These are phyloP conservation scores for Eulithis prunata DNA, from an alignment of 2,888 invertebrate species.

Conservation along the genomic window DNA sequence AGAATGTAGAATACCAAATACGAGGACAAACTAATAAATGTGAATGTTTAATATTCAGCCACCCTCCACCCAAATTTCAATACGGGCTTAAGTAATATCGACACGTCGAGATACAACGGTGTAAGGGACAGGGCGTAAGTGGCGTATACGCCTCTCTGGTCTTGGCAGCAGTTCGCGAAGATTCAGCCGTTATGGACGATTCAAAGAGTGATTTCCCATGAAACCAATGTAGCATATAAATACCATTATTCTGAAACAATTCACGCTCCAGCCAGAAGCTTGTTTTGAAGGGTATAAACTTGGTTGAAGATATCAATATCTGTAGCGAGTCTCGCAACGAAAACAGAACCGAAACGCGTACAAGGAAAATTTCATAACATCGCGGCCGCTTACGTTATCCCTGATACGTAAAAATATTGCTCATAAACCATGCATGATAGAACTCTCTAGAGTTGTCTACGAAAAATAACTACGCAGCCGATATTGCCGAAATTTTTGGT, in stretches of 20 bases:
- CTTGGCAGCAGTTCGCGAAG: constrained; percentile 43
- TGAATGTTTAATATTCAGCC: constrained; percentile 82
- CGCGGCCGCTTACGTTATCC: constrained; percentile 13
- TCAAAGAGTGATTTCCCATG: constrained; percentile 82
- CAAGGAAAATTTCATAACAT: constrained; percentile 15
- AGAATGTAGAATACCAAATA: constrained; percentile 79
- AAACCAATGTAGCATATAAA: constrained; percentile 84
- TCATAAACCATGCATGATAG: constrained; percentile 37
- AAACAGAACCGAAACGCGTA: constrained; percentile 6
- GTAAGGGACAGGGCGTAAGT: constrained; percentile 32
- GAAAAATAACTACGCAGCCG: constrained; percentile 43
- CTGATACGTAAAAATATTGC: constrained; percentile 31
- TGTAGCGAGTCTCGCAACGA: constrained; percentile 9
- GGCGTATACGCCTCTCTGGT: constrained; percentile 43
- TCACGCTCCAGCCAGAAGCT: constrained; percentile 50
- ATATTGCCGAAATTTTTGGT: constrained; percentile 53
- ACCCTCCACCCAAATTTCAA: constrained; percentile 63
- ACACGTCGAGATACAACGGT: constrained; percentile 48
- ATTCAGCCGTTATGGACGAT: constrained; percentile 75
- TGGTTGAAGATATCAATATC: constrained; percentile 27
- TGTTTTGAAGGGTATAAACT: constrained; percentile 33
- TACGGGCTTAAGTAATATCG: constrained; percentile 77
- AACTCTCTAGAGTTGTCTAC: constrained; percentile 40
- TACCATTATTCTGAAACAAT: constrained; percentile 83
- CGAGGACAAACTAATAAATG: constrained; percentile 83